Conservation (phyloP, 2,113 vertebrate genomes). For the Rhadina sibilatrix region DNA sequence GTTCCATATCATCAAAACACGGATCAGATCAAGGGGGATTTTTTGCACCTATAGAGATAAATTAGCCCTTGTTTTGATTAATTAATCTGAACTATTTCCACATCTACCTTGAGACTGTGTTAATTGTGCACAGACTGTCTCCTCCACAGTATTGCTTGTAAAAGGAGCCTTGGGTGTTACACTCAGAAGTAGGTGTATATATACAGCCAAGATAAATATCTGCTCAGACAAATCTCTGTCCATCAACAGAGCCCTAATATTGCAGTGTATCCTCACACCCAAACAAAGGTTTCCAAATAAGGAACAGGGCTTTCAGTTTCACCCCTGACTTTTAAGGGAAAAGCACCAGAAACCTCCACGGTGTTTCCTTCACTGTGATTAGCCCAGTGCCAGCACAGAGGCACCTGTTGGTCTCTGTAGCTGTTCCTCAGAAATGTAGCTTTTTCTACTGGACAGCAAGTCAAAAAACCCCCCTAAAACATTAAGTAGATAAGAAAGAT, state of each 20-base stretch:
- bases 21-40: fast-evolving
- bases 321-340: no score
- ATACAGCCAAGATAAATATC: neutral
- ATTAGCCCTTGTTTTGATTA: neutral
- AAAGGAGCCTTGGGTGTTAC: neutral
- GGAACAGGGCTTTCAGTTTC: no score
- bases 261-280: no score
- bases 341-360: no score
- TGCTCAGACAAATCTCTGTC: neutral
- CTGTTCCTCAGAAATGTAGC: no score
- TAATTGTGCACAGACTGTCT: neutral
- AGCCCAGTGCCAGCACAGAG: no score
- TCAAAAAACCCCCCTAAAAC: no score
- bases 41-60: neutral
- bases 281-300: no score
- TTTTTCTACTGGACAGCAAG: no score
- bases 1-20: neutral
- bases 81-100: neutral
- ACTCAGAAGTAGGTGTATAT: fast-evolving
- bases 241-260: neutral
- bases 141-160: neutral
- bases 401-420: no score
- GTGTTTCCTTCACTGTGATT: no score
- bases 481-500: no score
- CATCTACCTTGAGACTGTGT: neutral